A percentile compares a stretch with the other conserved stretches of the same genome.
phyloP scores from a whole-genome alignment of 2,113 vertebrate genomes.

The Fregata magnificens region DNA sequence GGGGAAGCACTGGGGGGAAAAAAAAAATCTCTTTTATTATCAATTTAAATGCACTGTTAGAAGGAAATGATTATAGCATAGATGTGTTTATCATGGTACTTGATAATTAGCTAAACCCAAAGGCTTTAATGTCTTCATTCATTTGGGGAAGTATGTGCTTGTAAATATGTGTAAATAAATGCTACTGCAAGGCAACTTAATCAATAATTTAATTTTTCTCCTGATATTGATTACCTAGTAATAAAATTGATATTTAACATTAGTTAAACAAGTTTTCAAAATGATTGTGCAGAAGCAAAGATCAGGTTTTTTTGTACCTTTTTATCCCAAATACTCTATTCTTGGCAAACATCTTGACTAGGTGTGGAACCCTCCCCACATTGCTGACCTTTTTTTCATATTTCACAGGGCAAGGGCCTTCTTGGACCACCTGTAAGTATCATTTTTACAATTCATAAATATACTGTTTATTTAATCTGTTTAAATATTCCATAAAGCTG shows the following conservation, averaged over 20 bases:
- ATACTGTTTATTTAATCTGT: not conserved
- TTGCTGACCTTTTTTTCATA: not conserved
- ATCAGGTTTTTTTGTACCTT: not conserved
- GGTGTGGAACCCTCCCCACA: not conserved
- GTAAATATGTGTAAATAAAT: not conserved
- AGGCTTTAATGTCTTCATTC: not conserved
- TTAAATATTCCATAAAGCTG: not conserved
- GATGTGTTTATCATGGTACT: not conserved
- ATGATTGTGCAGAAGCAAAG: not conserved
- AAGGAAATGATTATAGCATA: not conserved
- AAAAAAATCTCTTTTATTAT: not conserved
- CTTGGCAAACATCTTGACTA: not conserved
- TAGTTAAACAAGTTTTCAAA: not conserved
- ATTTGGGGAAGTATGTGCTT: not conserved
- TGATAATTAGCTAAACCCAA: not conserved
- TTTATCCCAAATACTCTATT: not conserved
- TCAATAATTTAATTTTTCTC: not conserved
- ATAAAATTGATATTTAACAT: not conserved
- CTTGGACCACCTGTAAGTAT: constrained; percentile 88
- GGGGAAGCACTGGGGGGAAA: not conserved
- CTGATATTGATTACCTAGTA: not conserved
- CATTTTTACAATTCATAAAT: not conserved
- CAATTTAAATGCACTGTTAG: not conserved
- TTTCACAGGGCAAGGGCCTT: constrained; percentile 85
- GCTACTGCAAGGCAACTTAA: not conserved